Evolutionary conservation across 2,888 invertebrate genomes (phyloP).

Genomic region (Agrochola lychnidis): DNA sequence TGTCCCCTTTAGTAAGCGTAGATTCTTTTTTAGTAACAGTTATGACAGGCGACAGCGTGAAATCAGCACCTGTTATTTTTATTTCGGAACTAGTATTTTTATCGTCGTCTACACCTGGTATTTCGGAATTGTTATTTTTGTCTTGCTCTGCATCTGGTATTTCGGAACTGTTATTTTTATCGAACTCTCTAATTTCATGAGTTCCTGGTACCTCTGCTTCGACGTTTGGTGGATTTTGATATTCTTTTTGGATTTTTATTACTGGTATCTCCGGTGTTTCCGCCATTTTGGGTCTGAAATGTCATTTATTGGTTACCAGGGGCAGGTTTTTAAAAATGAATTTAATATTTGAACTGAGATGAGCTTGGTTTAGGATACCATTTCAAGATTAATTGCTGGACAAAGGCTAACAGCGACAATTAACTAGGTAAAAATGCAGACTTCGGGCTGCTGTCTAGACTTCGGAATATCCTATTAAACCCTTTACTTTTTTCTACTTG

Average conservation of each 20-base stretch:
- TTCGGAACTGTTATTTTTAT: slow-evolving; percentile 46
- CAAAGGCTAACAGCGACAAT: background rate
- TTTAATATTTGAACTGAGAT: no score
- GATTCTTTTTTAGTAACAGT: slow-evolving; percentile 81
- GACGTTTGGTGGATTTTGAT: slow-evolving; percentile 71
- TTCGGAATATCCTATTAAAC: no score
- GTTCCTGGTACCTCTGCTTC: slow-evolving; percentile 80
- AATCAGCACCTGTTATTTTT: slow-evolving; percentile 64
- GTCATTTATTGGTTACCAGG: background rate
- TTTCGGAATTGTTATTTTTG: slow-evolving; percentile 44
- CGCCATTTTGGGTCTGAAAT: slow-evolving; percentile 77
- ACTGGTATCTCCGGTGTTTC: slow-evolving; percentile 65
- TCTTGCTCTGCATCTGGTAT: slow-evolving; percentile 2
- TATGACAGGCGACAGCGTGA: slow-evolving; percentile 77
- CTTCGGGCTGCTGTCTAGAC: background rate
- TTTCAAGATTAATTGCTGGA: background rate
- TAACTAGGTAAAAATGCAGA: no score
- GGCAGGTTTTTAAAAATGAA: no score
- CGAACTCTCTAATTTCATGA: slow-evolving; percentile 74
- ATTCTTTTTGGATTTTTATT: slow-evolving; percentile 71
- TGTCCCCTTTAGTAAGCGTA: slow-evolving; percentile 78
- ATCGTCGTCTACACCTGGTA: slow-evolving; percentile 51
- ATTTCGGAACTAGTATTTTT: slow-evolving; percentile 52
- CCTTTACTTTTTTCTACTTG: background rate
- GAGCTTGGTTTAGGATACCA: no score